Base-by-base conservation (phyloP, 1,140 invertebrate species). In the Goniozus legneri region DNA sequence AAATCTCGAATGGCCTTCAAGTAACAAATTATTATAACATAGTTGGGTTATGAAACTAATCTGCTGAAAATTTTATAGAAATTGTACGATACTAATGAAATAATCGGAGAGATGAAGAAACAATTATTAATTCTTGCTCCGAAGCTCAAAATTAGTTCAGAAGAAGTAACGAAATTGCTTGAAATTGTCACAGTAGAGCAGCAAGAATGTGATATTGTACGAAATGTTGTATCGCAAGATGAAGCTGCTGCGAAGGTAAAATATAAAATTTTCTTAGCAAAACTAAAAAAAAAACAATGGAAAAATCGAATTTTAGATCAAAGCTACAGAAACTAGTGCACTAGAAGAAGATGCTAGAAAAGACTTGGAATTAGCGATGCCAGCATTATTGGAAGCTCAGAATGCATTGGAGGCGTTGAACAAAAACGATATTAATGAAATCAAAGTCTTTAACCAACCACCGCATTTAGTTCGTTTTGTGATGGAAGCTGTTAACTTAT, bases 371-470 rank as follows among this genome's bases (percentile, higher is more conserved):
- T 82, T 87, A 12, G 91, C 89, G 0, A 78, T 94, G 65, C 92
- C 92, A 1, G 88, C 88, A 0, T 79, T 95, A 50, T 84, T 92
- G 47, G 85, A 86, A 15, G 88, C 92, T 0, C 84, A 88, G 40
- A 87, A 88, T 60, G 89, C 91, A 1, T 75, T 96, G 0, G 88
- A 92, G 65, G 77, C 87, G 1, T 73, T 95, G 0, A 93, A 92
- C 58, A 95, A 95, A 69, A 87, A 83, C 34, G 92, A 95, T 56
- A 91, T 96, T 32, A 89, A 91, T 67, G 92, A 95, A 72, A 73
- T 95, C 6, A 84, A 88, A 60, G 88, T 89, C 0, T 93, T 95
- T 60, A 85, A 86, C 43, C 92, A 92, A 58, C 94, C 93, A 1
- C 93, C 94, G 0, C 81, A 85, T 27, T 79, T 95, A 7, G 92